Base-by-base conservation (phyloP, 2,888 invertebrate genomes). In the Ophion obscuratus region DNA sequence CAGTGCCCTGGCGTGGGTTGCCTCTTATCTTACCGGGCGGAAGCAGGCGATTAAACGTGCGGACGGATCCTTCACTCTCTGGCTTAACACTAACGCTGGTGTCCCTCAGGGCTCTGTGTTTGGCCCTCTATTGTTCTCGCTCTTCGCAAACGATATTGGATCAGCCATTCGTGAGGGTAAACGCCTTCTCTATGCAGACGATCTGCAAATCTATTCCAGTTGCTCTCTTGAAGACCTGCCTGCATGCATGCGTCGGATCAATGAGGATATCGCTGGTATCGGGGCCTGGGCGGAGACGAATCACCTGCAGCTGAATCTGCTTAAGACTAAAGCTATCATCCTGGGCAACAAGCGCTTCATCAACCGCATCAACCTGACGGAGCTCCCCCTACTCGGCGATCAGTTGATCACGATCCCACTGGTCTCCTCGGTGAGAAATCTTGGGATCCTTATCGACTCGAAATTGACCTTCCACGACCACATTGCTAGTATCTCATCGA, bases 11-110 rank as follows among this genome's bases (percentile, higher is more conserved):
- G 9, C 0, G 4, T 80, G 80, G 73, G 57, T 80, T 14, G 73
- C 73, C 73, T 80, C 80, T 2, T 71, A 80, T n/a, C 66, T 66
- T 0, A 79, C 70, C 1, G 70, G 47, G 1, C 68, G 78, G 10
- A 20, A 9, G 3, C 78, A 79, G 44, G 70, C 70, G 0, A 62
- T 70, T 0, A 44, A 70, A 1, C 47, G 62, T 4, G 36, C 24
- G 1, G 3, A 3, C 2, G 68, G 68, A 6, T 20, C 14, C 14
- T 78, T 59, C 6, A 24, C n/a, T 2, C 40, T 9, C 40, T 59
- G 77, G 68, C 17, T 20, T 4, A 36, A 20, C 2, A 59, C 68
- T 14, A 78, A 67, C 2, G 59, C 77, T 5, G 59, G 77, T 0
- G 68, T 78, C 0, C 61, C 68, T 2, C 9, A 40, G 40, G 40